Base-by-base conservation (phyloP, 1,140 invertebrate species). In the Atta texana region DNA sequence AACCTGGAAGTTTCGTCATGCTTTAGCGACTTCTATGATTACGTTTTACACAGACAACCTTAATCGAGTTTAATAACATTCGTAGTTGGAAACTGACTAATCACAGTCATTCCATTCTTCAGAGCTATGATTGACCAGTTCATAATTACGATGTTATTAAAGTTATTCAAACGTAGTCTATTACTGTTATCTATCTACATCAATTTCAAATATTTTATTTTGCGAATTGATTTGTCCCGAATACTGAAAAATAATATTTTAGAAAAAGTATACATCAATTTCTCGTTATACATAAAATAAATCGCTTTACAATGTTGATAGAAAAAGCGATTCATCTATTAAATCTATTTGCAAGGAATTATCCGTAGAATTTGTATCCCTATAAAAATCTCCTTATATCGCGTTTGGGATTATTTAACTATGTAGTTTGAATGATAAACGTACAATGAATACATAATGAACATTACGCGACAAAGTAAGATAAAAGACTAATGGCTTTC, bases 361-460 rank as follows among this genome's bases (percentile, higher is more conserved):
- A 77, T 64, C 21, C 8, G 61, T 16, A 49, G 10, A n/a, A 28
- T 68, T 80, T 39, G 8, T 16, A 3, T 34, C 7, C 2, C 57
- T 21, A 66, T 39, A 80, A 34, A 80, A 80, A 80, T 51, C 24
- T 66, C 61, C 24, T 66, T 28, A 28, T 68, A 24, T 39, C 8
- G 6, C n/a, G 14, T 61, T 59, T 31, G n/a, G 3, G n/a, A 55
- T 57, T 69, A 69, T 57, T 39, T 31, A 39, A 14, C 53, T 14
- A 24, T 24, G 24, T 24, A 57, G 34, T 69, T 80, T 53, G 12
- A 59, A 72, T 28, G 31, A 68, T 68, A 68, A 69, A 69, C 14
- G 68, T 59, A 39, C 31, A 34, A 55, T 69, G 44, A 81, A 81
- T 81, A 31, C 31, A 31, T 57, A 81, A 81, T 69, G 49, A 69